Evolutionary conservation across 2,113 vertebrate genomes (phyloP).

Genomic region (Uria lomvia): DNA sequence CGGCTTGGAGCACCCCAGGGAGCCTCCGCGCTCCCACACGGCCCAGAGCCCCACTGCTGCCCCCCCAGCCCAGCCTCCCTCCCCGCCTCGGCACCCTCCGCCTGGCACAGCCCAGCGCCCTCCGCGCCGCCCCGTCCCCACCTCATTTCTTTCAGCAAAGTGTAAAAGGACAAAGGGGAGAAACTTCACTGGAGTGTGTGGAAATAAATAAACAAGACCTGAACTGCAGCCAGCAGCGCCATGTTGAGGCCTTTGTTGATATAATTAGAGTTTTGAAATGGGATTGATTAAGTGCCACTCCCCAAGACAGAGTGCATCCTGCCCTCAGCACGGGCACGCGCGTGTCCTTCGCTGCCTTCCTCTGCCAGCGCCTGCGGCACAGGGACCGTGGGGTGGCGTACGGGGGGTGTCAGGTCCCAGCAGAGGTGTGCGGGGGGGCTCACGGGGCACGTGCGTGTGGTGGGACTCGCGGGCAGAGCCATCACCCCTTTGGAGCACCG

Average conservation of each 20-base stretch:
- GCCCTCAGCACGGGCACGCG: background rate
- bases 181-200: background rate
- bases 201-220: conserved; percentile 6
- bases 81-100: background rate
- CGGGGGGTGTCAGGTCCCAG: rapidly evolving
- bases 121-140: background rate
- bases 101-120: rapidly evolving
- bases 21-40: rapidly evolving
- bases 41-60: background rate
- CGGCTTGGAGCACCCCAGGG: background rate
- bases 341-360: background rate
- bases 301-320: conserved; percentile 16
- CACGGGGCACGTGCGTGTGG: rapidly evolving
- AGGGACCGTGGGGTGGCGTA: rapidly evolving
- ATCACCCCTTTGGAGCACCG: rapidly evolving
- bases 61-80: rapidly evolving
- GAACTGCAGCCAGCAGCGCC: background rate
- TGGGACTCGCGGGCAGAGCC: rapidly evolving
- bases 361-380: background rate
- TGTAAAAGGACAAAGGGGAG: background rate
- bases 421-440: background rate
- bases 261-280: conserved; percentile 28
- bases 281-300: conserved; percentile 55
- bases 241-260: conserved; percentile 28
- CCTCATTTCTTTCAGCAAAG: background rate